phyloP scores from a whole-genome alignment of 2,888 invertebrate species.

The Brassicogethes aeneus region DNA sequence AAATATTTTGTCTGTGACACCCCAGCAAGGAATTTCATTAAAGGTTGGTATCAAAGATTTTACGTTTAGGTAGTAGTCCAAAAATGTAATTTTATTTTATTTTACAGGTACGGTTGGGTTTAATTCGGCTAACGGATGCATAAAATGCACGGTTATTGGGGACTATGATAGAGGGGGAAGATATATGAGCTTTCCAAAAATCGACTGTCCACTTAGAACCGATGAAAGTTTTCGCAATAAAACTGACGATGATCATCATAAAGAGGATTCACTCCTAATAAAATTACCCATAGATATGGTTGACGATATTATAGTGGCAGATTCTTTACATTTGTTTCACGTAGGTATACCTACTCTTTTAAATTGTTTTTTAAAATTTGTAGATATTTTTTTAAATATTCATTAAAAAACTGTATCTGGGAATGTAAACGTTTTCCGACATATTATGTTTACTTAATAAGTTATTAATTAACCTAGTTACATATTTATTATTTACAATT shows the following conservation, averaged over 20 bases:
- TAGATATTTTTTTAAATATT: slow-evolving; percentile 1
- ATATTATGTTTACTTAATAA: too few relatives aligned
- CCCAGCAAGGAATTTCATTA: slow-evolving; percentile 8
- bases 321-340: slow-evolving; percentile 18
- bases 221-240: slow-evolving; percentile 16
- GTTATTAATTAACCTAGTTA: too few relatives aligned
- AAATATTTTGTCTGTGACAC: too few relatives aligned
- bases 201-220: slow-evolving; percentile 13
- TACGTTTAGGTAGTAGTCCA: neutral
- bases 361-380: too few relatives aligned
- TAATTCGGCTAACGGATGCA: slow-evolving; percentile 17
- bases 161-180: slow-evolving; percentile 15
- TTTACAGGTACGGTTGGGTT: slow-evolving; percentile 15
- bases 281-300: slow-evolving; percentile 22
- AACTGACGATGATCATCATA: slow-evolving; percentile 17
- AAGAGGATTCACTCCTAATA: slow-evolving; percentile 15
- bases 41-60: slow-evolving; percentile 4
- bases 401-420: too few relatives aligned
- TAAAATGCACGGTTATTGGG: slow-evolving; percentile 17
- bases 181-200: slow-evolving; percentile 15
- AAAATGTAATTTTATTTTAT: slow-evolving; percentile 2
- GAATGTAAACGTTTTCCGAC: too few relatives aligned
- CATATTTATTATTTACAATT: too few relatives aligned
- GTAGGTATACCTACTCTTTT: slow-evolving; percentile 13
- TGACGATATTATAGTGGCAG: slow-evolving; percentile 18